Conservation (phyloP, 2,797 vertebrate genomes). For the Periparus ater region DNA sequence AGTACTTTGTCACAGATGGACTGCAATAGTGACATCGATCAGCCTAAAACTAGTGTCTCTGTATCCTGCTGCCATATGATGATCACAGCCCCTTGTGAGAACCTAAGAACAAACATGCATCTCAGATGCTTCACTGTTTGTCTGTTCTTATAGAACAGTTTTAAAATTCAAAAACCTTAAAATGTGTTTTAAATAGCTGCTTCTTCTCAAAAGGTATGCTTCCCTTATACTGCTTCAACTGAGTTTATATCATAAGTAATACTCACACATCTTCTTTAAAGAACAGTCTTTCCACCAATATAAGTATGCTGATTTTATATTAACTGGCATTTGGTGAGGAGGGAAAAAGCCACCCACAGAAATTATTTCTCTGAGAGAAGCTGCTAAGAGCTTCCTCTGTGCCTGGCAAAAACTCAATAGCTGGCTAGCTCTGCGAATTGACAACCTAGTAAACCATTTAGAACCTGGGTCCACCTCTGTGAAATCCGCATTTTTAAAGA, state of each 20-base stretch:
- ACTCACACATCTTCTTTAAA: background rate
- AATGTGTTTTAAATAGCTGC: background rate
- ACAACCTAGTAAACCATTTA: too few relatives aligned
- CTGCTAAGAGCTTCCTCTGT: too few relatives aligned
- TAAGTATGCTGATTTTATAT: background rate
- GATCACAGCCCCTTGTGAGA: background rate
- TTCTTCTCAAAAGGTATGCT: background rate
- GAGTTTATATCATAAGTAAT: background rate
- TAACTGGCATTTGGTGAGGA: too few relatives aligned
- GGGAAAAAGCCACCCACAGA: too few relatives aligned
- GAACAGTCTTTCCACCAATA: background rate
- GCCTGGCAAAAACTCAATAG: too few relatives aligned
- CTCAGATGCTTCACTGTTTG: background rate
- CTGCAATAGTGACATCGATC: accelerated
- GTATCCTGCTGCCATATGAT: background rate
- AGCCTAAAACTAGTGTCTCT: background rate
- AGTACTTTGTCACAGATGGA: background rate
- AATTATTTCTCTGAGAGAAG: too few relatives aligned
- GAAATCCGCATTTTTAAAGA: too few relatives aligned
- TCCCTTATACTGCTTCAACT: background rate
- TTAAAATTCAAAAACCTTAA: background rate
- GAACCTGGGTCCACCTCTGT: too few relatives aligned
- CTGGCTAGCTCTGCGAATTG: too few relatives aligned
- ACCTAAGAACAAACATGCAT: background rate
- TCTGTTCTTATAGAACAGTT: background rate